Evolutionary conservation across 2,888 invertebrate species (phyloP).

Genomic region (Portevinia maculata): DNA sequence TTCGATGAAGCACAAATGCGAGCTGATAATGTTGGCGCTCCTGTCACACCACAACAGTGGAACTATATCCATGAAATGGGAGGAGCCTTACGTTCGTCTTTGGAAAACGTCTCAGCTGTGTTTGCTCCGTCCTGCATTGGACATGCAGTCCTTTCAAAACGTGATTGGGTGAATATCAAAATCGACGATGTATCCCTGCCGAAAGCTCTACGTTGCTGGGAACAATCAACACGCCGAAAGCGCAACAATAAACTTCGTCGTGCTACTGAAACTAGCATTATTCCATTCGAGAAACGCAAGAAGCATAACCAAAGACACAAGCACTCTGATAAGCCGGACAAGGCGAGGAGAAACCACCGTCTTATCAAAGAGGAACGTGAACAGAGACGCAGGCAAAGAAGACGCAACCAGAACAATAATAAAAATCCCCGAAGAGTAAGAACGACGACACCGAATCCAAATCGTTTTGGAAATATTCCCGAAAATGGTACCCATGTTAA

Average conservation of each 20-base stretch:
- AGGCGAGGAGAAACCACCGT: conserved; percentile 43
- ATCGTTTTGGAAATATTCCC: conserved; percentile 44
- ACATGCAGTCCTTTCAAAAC: conserved; percentile 93
- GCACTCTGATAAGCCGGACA: conserved; percentile 61
- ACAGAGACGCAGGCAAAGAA: conserved; percentile 76
- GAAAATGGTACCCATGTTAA: conserved; percentile 57
- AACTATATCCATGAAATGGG: conserved; percentile 96
- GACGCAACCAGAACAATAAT: conserved; percentile 77
- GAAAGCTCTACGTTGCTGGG: conserved; percentile 95
- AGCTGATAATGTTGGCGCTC: conserved; percentile 95
- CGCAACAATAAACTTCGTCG: conserved; percentile 77
- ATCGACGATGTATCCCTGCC: conserved; percentile 93
- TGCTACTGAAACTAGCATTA: conserved; percentile 78
- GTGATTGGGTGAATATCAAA: conserved; percentile 93
- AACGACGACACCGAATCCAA: conserved; percentile 56
- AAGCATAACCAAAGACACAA: conserved; percentile 76
- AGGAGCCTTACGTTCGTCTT: conserved; percentile 90
- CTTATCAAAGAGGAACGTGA: conserved; percentile 69
- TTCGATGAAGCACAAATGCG: conserved; percentile 98
- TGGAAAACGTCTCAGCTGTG: conserved; percentile 93
- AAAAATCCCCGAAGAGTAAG: conserved; percentile 56
- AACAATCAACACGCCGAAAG: conserved; percentile 84
- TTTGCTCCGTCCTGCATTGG: conserved; percentile 97
- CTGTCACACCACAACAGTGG: conserved; percentile 95
- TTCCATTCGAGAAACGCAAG: conserved; percentile 69